Evolutionary conservation across 2,888 invertebrate genomes (phyloP).

Genomic region (Neelides folsomi): DNA sequence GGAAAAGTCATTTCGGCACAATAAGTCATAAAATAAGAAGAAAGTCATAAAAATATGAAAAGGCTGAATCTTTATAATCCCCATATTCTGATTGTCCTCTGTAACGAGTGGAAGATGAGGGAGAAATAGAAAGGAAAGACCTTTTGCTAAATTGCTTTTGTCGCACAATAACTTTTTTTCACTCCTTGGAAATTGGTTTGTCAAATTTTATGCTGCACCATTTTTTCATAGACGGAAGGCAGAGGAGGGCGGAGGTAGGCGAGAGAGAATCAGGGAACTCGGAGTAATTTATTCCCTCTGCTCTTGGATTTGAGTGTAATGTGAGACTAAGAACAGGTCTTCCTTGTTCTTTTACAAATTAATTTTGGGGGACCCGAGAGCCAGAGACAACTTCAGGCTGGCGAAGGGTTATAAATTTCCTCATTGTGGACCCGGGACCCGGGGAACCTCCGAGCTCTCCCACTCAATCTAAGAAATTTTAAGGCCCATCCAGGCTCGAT

Average conservation of each 20-base stretch:
- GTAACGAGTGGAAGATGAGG: slow-evolving; percentile 19
- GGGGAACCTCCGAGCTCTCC: neutral
- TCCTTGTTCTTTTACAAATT: slow-evolving; percentile 22
- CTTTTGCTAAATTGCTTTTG: slow-evolving; percentile 29
- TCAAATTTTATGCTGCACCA: slow-evolving; percentile 25
- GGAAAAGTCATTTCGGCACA: slow-evolving; percentile 12
- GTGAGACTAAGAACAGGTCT: slow-evolving; percentile 5
- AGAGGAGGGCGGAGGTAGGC: neutral
- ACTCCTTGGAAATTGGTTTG: slow-evolving; percentile 27
- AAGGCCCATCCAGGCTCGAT: neutral
- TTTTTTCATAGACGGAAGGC: slow-evolving; percentile 10
- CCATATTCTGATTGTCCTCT: slow-evolving; percentile 12
- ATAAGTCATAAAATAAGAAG: slow-evolving; percentile 27
- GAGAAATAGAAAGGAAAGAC: slow-evolving; percentile 17
- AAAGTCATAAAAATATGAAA: slow-evolving; percentile 5
- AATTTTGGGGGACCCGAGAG: slow-evolving; percentile 23
- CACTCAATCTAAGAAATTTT: neutral
- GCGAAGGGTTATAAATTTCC: slow-evolving; percentile 31
- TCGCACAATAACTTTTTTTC: slow-evolving; percentile 28
- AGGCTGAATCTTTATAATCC: slow-evolving; percentile 7
- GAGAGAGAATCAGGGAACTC: neutral
- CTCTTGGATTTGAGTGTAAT: slow-evolving; percentile 1
- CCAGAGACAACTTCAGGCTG: slow-evolving; percentile 13
- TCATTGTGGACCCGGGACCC: slow-evolving; percentile 16
- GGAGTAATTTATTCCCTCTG: neutral